Percentiles rank a stretch among this genome's conserved stretches.
Evolutionary conservation across 2,888 invertebrate species (phyloP).

Genomic region (Sympetrum striolatum): DNA sequence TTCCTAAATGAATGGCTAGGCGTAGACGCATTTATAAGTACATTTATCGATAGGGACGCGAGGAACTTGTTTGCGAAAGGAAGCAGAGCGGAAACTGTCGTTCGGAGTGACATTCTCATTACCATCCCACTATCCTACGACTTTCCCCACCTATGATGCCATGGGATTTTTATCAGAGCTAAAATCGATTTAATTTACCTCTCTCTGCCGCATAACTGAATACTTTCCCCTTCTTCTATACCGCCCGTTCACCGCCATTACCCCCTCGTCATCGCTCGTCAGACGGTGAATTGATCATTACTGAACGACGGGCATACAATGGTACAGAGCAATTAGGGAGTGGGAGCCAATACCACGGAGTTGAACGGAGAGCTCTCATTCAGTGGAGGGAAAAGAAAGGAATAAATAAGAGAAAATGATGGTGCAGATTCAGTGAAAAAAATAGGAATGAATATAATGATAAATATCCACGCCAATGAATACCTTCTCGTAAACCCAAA

Average conservation of each 20-base stretch:
- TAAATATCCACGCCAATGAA: too few relatives aligned
- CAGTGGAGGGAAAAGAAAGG: background rate
- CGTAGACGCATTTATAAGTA: background rate
- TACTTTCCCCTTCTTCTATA: background rate
- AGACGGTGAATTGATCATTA: constrained; percentile 19
- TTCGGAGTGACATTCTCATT: too few relatives aligned
- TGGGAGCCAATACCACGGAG: background rate
- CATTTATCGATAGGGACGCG: background rate
- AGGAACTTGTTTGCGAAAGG: too few relatives aligned
- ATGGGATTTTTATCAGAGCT: too few relatives aligned
- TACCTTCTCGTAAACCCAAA: too few relatives aligned
- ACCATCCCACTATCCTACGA: too few relatives aligned
- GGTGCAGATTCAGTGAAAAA: too few relatives aligned
- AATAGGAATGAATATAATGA: too few relatives aligned
- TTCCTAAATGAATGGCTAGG: background rate
- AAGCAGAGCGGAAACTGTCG: too few relatives aligned
- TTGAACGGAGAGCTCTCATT: background rate
- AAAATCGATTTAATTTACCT: too few relatives aligned
- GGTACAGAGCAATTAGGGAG: constrained; percentile 8
- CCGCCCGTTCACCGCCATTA: background rate
- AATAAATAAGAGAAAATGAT: background rate
- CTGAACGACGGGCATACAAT: background rate
- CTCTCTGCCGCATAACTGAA: background rate
- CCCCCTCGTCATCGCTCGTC: background rate
- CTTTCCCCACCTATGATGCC: too few relatives aligned